These are phyloP conservation scores for Melanotaenia nigrans DNA, from an alignment of 2,797 vertebrate genomes.

Conservation along the genomic window DNA sequence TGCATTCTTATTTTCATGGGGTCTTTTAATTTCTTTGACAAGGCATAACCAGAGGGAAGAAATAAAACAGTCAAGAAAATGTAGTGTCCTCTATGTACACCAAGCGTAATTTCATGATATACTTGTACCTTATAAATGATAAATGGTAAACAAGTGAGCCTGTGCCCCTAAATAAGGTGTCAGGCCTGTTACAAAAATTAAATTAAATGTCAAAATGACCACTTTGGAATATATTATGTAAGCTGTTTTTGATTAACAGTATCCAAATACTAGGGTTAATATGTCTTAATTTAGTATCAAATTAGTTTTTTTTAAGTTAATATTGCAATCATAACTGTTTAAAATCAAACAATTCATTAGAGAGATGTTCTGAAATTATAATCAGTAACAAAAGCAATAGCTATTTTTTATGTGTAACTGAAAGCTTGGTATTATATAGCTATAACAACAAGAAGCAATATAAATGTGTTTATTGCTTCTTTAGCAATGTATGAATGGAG, in stretches of 20 bases:
- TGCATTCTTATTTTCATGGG: neutral
- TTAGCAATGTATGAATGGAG: neutral
- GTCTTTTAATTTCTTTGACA: neutral
- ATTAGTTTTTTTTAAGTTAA: neutral
- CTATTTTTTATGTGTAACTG: neutral
- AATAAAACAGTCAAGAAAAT: neutral
- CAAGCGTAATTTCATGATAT: neutral
- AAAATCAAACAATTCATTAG: neutral
- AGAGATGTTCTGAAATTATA: too few species aligned
- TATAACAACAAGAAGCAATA: neutral
- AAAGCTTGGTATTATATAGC: neutral
- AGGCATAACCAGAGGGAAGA: neutral
- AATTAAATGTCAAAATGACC: neutral
- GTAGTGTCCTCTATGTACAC: neutral
- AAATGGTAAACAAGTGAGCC: neutral
- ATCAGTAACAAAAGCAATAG: too few species aligned
- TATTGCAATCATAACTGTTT: neutral
- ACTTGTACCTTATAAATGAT: neutral
- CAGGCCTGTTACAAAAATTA: neutral
- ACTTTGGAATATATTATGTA: neutral
- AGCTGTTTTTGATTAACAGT: neutral
- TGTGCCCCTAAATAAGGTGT: neutral
- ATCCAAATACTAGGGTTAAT: neutral
- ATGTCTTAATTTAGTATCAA: neutral
- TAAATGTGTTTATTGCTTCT: neutral